A percentile compares a stretch with the other conserved stretches of the same genome.
Evolutionary conservation across 2,888 invertebrate genomes (phyloP).

Genomic region (Lasioglossum figueresi): DNA sequence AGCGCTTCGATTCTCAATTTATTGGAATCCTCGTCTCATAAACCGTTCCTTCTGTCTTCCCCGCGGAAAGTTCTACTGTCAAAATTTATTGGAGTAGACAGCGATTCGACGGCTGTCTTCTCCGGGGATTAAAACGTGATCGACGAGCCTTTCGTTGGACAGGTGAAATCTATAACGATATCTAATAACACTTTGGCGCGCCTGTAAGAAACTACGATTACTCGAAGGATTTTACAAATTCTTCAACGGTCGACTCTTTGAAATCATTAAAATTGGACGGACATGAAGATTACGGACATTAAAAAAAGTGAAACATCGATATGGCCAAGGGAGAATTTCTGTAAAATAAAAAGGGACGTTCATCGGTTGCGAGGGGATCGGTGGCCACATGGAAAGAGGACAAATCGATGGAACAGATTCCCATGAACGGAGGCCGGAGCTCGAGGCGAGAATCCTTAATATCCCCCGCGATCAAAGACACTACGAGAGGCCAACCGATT

Average conservation of each 20-base stretch:
- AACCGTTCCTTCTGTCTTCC: neutral
- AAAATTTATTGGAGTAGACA: neutral
- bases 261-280: neutral
- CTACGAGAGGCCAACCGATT: slow-evolving; percentile 13
- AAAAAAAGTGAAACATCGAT: no score
- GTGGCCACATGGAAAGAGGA: neutral
- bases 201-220: neutral
- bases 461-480: neutral
- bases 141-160: neutral
- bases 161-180: neutral
- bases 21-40: slow-evolving; percentile 1
- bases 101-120: neutral
- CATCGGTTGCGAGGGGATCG: neutral
- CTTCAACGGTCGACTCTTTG: neutral
- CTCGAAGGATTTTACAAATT: neutral
- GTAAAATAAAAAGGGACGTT: neutral
- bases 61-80: neutral
- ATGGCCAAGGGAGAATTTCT: neutral
- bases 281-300: no score
- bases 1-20: neutral
- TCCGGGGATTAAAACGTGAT: neutral
- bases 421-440: slow-evolving; percentile 1
- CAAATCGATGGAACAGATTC: slow-evolving; percentile 11
- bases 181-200: neutral
- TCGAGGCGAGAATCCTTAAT: slow-evolving; percentile 13